These are phyloP conservation scores for Dasypogon diadema DNA, from an alignment of 2,888 invertebrate genomes.

Conservation along the genomic window DNA sequence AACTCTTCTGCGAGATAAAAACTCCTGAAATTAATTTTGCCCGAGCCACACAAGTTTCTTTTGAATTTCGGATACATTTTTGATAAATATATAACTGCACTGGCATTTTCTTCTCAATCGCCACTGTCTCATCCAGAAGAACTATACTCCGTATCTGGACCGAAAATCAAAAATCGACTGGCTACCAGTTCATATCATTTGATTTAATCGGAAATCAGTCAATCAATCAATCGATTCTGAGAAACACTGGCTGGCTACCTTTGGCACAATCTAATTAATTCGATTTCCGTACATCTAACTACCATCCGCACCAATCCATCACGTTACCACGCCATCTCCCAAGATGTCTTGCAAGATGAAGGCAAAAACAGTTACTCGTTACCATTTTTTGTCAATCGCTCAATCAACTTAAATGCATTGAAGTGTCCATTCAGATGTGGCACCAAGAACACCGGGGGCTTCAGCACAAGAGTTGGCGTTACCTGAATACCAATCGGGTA, in stretches of 20 bases:
- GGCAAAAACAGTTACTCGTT: slow-evolving; percentile 48
- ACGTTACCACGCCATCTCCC: slow-evolving; percentile 45
- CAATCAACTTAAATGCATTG: slow-evolving; percentile 51
- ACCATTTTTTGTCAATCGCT: slow-evolving; percentile 52
- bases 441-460: slow-evolving; percentile 48
- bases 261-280: slow-evolving; percentile 48
- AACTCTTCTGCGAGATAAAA: too few relatives aligned
- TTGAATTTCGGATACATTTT: not conserved
- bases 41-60: slow-evolving; percentile 19
- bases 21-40: too few relatives aligned
- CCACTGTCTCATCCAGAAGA: not conserved
- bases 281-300: slow-evolving; percentile 50
- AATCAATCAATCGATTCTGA: slow-evolving; percentile 47
- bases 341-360: slow-evolving; percentile 35
- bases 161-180: slow-evolving; percentile 39
- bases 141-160: slow-evolving; percentile 3
- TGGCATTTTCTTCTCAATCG: slow-evolving; percentile 12
- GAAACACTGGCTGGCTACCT: slow-evolving; percentile 36
- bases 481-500: slow-evolving; percentile 45
- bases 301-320: slow-evolving; percentile 50
- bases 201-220: slow-evolving; percentile 51
- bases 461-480: slow-evolving; percentile 26
- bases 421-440: slow-evolving; percentile 52
- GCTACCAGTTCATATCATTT: slow-evolving; percentile 45
- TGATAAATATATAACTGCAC: slow-evolving; percentile 31